These are phyloP conservation scores for Callorhinus ursinus DNA, from an alignment of 2,113 vertebrate genomes.

Conservation along the genomic window DNA sequence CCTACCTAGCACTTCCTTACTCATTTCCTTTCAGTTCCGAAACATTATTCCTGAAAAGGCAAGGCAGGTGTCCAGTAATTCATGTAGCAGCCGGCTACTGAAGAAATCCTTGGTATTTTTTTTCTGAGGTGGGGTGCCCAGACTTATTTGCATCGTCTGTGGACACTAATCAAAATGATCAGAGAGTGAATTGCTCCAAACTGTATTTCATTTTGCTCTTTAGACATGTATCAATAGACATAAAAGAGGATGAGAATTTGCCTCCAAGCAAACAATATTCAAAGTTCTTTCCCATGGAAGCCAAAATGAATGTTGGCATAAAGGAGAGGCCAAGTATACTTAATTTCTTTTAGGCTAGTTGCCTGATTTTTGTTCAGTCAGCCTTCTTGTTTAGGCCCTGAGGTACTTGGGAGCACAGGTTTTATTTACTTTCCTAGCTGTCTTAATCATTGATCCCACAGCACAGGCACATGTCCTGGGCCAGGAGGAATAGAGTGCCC, in stretches of 20 bases:
- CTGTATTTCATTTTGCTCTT: background rate
- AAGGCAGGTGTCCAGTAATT: background rate
- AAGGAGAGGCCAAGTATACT: background rate
- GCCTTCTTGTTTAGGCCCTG: slow-evolving; percentile 30
- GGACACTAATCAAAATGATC: background rate
- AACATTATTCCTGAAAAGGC: background rate
- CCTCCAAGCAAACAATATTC: background rate
- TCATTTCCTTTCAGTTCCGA: background rate
- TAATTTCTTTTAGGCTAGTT: slow-evolving; percentile 45
- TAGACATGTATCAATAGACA: background rate
- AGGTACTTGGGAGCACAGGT: background rate
- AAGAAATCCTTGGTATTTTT: background rate
- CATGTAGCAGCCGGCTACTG: background rate
- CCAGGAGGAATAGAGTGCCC: background rate
- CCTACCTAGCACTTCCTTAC: background rate
- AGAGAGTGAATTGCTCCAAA: background rate
- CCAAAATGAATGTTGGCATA: slow-evolving; percentile 4
- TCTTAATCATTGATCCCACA: background rate
- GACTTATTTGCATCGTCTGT: background rate
- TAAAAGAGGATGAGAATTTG: slow-evolving; percentile 31
- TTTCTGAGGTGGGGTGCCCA: background rate
- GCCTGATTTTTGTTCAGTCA: slow-evolving; percentile 35
- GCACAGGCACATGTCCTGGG: background rate
- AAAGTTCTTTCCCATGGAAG: background rate
- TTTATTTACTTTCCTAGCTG: background rate